Percentiles rank a stretch among this genome's conserved stretches.
Evolutionary conservation across 2,888 invertebrate species (phyloP).

Genomic region (Drosophila gaucha): DNA sequence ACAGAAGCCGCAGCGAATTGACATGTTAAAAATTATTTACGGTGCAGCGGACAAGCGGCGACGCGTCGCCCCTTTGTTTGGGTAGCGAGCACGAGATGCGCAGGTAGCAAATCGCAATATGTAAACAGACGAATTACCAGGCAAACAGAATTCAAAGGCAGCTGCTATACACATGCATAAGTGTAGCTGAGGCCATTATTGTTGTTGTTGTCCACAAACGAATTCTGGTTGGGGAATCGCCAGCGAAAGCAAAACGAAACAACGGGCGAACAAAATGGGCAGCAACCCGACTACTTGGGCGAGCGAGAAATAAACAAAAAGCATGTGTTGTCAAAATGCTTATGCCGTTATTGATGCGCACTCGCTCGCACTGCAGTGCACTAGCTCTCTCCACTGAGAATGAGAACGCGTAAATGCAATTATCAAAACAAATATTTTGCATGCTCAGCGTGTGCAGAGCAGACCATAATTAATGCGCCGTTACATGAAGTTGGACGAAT

Average conservation of each 20-base stretch:
- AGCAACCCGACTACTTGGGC: conserved; percentile 2
- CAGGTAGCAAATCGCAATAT: conserved; percentile 13
- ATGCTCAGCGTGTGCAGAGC: neutral
- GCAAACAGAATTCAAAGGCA: conserved; percentile 2
- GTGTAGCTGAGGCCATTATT: too few species aligned
- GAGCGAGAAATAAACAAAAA: conserved; percentile 1
- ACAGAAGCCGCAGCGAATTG: neutral
- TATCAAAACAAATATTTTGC: conserved; percentile 9
- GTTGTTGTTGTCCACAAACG: conserved; percentile 1
- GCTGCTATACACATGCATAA: neutral
- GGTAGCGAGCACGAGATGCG: neutral
- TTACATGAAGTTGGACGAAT: neutral
- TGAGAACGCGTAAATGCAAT: neutral
- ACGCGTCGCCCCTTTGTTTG: neutral
- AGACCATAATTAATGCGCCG: conserved; percentile 13
- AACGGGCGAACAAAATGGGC: conserved; percentile 10
- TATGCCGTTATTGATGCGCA: conserved; percentile 5
- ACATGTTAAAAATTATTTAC: conserved; percentile 6
- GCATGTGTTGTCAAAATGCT: conserved; percentile 15
- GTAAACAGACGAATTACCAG: conserved; percentile 12
- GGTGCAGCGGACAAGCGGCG: neutral
- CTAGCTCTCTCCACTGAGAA: neutral
- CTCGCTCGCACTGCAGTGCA: neutral
- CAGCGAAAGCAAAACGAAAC: conserved; percentile 12
- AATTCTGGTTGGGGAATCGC: conserved; percentile 6